phyloP scores from a whole-genome alignment of 2,888 invertebrate species.

The Lissocephala sabroskyi region DNA sequence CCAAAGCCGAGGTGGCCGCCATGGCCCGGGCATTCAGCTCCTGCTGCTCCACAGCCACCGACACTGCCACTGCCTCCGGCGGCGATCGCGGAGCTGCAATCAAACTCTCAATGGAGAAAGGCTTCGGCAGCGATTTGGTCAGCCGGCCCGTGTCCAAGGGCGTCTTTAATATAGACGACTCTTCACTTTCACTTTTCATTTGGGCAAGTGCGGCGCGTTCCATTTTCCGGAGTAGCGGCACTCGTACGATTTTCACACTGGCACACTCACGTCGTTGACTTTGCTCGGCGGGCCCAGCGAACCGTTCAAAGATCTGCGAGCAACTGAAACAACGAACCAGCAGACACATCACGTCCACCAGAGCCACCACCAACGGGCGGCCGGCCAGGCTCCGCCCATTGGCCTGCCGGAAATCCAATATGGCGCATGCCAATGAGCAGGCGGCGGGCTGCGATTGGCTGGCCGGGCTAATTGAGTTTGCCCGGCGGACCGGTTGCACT shows the following conservation, averaged over 20 bases:
- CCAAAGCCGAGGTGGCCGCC: constrained; percentile 62
- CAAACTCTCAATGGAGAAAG: constrained; percentile 72
- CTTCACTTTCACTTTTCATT: constrained; percentile 28
- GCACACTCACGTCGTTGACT: constrained; percentile 26
- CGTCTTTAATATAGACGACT: constrained; percentile 6
- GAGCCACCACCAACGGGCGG: constrained; percentile 41
- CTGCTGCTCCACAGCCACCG: constrained; percentile 10
- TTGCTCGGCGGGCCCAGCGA: constrained; percentile 48
- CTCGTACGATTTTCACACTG: too few relatives aligned
- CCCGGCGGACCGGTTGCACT: constrained; percentile 32
- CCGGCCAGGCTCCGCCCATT: constrained; percentile 49
- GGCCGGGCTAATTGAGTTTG: constrained; percentile 51
- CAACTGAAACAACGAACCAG: constrained; percentile 46
- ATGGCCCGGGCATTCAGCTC: constrained; percentile 61
- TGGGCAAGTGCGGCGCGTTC: constrained; percentile 21
- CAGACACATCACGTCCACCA: constrained; percentile 41
- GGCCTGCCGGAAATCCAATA: constrained; percentile 42
- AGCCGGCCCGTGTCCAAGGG: constrained; percentile 29
- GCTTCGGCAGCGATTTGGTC: constrained; percentile 65
- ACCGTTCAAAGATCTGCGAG: constrained; percentile 68
- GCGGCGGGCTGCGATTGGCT: constrained; percentile 29
- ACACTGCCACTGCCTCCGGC: constrained; percentile 3
- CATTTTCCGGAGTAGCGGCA: constrained; percentile 3
- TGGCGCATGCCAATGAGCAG: constrained; percentile 61
- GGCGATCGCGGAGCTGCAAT: constrained; percentile 49